Conservation (phyloP, 2,888 invertebrate genomes). For the Cosmorhoe ocellata region DNA sequence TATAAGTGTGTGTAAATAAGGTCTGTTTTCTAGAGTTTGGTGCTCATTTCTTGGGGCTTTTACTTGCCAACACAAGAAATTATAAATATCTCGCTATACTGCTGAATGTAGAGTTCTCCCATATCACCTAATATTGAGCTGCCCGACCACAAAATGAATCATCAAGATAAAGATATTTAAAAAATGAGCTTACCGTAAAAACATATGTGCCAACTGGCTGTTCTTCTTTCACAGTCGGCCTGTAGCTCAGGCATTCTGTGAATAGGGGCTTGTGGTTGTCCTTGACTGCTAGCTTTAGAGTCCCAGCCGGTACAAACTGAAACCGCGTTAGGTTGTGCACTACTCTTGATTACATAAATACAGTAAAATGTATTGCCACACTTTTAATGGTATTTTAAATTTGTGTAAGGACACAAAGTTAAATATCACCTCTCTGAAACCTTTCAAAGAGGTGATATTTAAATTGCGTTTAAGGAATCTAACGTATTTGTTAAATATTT, state of each 20-base stretch:
- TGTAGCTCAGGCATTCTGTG: conserved; percentile 91
- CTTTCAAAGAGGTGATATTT: background rate
- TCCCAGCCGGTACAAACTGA: conserved; percentile 65
- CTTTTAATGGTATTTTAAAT: no score
- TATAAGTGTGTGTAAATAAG: no score
- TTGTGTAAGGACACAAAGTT: no score
- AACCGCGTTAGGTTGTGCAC: conserved; percentile 57
- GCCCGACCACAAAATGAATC: no score
- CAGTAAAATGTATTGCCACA: conserved; percentile 26
- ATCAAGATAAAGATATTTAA: background rate
- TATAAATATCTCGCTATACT: no score
- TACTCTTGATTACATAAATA: conserved; percentile 46
- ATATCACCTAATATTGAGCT: no score
- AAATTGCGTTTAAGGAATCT: background rate
- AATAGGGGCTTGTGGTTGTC: conserved; percentile 95
- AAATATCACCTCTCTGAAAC: no score
- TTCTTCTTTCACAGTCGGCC: conserved; percentile 91
- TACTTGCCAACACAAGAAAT: no score
- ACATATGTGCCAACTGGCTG: conserved; percentile 88
- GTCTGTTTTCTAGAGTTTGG: no score
- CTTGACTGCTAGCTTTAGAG: conserved; percentile 72
- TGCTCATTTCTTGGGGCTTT: no score
- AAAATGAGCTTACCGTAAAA: conserved; percentile 82
- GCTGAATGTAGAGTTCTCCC: no score
- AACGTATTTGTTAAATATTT: background rate